Evolutionary conservation across 2,113 vertebrate genomes (phyloP), one percentile per base, ranked within the genome.

Genomic region (Pygathrix nemaeus): DNA sequence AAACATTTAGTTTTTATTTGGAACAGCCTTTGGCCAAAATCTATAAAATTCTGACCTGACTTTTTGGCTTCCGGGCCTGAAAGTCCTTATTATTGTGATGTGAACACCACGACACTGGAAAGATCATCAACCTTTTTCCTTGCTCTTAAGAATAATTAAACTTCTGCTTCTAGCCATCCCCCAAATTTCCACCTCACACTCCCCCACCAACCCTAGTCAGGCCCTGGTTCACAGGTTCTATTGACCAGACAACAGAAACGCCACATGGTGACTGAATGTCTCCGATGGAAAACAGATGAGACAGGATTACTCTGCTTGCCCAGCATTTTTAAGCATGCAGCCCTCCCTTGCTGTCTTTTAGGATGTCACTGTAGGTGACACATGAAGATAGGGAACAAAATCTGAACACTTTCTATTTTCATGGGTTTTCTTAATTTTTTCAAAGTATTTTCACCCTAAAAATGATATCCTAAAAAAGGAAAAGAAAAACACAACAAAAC

Each of bases 1-100:
- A 93, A 86, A 93, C 68, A 91, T 87, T 96, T 70, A 61, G 73
- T 89, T 92, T 94, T 70, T 90, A 17, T 61, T 43, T 91, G 88
- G 72, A 93, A 86, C 18, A 59, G 61, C 0, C 43, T 86, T 61
- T 72, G 55, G 89, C 25, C 89, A 94, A 95, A 94, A 93, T 61
- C 88, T 96, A 25, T 61, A 96, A 94, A 97, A 86, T 45, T 55
- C 61, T 86, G 50, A 84, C 43, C 35, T 82, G 88, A 87, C 70
- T 68, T 84, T 87, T 43, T 13, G 68, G 81, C 78, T 88, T 97
- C 72, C 79, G 81, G 40, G 68, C 57, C 87, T 55, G 14, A 59
- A 82, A 88, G 32, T 59, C 55, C 35, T 38, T 17, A 64, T 70
- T 17, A 66, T n/a, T 85, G 52, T 59, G 27, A 90, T 32, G 50